phyloP scores from a whole-genome alignment of 2,888 invertebrate species.

The Xanthia togata region DNA sequence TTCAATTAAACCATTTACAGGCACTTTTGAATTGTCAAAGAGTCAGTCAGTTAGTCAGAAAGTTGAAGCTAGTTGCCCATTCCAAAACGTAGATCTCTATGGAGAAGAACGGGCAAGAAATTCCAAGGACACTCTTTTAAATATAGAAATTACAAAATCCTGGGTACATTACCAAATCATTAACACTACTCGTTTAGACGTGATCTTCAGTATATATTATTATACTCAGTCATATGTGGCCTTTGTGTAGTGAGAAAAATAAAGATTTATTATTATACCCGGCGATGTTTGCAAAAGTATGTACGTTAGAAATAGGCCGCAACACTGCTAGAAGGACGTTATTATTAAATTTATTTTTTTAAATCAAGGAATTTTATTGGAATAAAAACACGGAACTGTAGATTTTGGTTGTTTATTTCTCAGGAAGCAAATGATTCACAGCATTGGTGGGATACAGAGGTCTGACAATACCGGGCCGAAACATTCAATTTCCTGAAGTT shows the following conservation, averaged over 20 bases:
- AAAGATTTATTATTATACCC: neutral
- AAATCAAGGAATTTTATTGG: neutral
- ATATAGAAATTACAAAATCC: too few relatives aligned
- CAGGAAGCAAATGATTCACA: constrained; percentile 91
- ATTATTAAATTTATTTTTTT: neutral
- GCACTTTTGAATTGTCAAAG: too few relatives aligned
- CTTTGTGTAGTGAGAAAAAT: neutral
- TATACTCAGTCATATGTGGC: neutral
- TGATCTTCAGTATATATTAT: too few relatives aligned
- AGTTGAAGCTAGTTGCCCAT: too few relatives aligned
- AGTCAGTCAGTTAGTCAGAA: too few relatives aligned
- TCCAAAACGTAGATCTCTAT: too few relatives aligned
- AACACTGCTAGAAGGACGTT: neutral
- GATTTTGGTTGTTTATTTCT: constrained; percentile 90
- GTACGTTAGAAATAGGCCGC: neutral
- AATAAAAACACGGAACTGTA: constrained; percentile 73
- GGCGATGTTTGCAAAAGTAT: neutral
- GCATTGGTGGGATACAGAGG: constrained; percentile 90
- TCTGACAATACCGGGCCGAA: constrained; percentile 88
- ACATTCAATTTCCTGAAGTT: constrained; percentile 84
- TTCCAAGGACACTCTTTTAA: too few relatives aligned
- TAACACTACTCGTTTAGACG: too few relatives aligned
- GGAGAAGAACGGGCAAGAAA: too few relatives aligned
- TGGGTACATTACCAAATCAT: too few relatives aligned
- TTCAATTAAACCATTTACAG: too few relatives aligned